Evolutionary conservation across 2,797 vertebrate species (phyloP).

Genomic region (Lophius americanus): DNA sequence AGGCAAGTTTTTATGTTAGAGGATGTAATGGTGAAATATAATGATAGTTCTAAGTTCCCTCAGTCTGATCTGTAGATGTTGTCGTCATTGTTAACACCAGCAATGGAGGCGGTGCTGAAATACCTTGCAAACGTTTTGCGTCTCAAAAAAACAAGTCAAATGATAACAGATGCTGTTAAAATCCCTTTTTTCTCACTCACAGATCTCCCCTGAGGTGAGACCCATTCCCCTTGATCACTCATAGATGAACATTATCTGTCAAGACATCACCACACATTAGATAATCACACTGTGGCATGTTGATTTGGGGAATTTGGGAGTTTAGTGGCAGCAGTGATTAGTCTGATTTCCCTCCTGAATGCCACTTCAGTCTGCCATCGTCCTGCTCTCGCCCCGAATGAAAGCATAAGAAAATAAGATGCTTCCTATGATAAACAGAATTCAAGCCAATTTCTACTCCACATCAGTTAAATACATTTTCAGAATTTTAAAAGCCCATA

Average conservation of each 20-base stretch:
- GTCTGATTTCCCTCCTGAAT: constrained; percentile 64
- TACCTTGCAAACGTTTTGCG: constrained; percentile 33
- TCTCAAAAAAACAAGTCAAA: constrained; percentile 47
- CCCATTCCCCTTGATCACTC: constrained; percentile 61
- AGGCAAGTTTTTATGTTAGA: not conserved
- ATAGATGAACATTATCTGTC: constrained; percentile 70
- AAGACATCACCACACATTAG: constrained; percentile 71
- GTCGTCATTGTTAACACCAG: constrained; percentile 56
- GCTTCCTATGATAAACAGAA: constrained; percentile 23
- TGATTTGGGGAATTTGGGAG: constrained; percentile 64
- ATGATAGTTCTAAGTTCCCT: not conserved
- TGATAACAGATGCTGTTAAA: constrained; percentile 61
- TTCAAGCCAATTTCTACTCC: constrained; percentile 17
- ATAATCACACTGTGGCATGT: constrained; percentile 64
- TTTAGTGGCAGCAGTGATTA: constrained; percentile 70
- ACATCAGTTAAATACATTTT: constrained; percentile 17
- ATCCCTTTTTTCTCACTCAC: constrained; percentile 52
- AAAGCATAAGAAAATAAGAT: constrained; percentile 40
- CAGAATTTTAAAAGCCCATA: constrained; percentile 9
- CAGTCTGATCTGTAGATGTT: constrained; percentile 41
- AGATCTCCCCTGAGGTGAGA: constrained; percentile 33
- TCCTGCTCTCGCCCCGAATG: constrained; percentile 30
- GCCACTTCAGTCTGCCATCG: constrained; percentile 46
- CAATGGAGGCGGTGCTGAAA: constrained; percentile 21
- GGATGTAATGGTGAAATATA: not conserved